These are phyloP conservation scores for Miniopterus natalensis DNA, from an alignment of 2,113 vertebrate species.

Conservation along the genomic window DNA sequence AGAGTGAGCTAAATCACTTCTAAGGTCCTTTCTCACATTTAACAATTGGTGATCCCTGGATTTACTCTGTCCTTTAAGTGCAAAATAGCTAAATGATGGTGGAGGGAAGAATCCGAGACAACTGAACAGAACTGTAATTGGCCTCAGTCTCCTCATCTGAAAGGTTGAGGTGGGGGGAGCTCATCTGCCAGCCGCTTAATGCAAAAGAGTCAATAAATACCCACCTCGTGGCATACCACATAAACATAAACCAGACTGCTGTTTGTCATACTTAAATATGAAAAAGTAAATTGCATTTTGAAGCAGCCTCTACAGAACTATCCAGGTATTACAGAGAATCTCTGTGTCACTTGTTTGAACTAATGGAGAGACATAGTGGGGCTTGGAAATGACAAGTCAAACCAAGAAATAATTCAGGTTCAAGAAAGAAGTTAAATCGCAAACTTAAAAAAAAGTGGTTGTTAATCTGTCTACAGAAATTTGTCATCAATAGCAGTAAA, in stretches of 20 bases:
- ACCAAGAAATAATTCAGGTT: slow-evolving; percentile 5
- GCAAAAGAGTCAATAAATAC: background rate
- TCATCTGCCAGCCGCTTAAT: background rate
- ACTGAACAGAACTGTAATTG: too few species aligned
- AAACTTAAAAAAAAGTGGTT: background rate
- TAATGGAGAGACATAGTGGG: background rate
- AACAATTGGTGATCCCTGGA: background rate
- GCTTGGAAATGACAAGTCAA: background rate
- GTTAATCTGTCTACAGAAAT: background rate
- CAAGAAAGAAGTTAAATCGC: background rate
- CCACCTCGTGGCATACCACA: background rate
- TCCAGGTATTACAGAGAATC: background rate
- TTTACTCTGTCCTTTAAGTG: background rate
- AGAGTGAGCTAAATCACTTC: background rate
- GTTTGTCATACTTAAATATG: background rate
- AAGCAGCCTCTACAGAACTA: background rate
- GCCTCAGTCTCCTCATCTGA: background rate
- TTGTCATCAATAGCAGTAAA: background rate
- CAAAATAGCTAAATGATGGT: background rate
- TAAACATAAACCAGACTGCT: background rate
- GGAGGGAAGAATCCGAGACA: background rate
- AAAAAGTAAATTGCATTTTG: background rate
- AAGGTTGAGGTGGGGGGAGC: background rate
- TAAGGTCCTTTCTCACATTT: background rate
- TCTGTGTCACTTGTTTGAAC: background rate